A percentile compares a stretch with the other conserved stretches of the same genome.
phyloP scores from a whole-genome alignment of 2,113 vertebrate species.

The Brachyhypopomus gauderio region DNA sequence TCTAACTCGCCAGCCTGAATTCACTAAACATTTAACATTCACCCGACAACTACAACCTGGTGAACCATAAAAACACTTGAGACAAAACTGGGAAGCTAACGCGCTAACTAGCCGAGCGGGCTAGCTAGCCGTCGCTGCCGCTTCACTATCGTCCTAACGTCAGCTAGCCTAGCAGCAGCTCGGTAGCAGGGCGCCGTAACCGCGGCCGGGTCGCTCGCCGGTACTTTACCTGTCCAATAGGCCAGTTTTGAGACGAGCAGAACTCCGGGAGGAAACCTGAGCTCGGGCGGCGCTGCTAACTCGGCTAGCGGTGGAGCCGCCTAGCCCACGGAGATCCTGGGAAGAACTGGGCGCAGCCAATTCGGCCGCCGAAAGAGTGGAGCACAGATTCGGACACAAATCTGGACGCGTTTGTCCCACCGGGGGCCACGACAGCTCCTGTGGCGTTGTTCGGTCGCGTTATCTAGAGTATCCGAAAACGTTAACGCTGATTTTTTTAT shows the following conservation, averaged over 20 bases:
- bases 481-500: conserved; percentile 11
- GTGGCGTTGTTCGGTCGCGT: not conserved
- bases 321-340: conserved; percentile 56
- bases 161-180: not conserved
- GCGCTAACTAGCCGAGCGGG: not conserved
- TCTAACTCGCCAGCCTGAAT: not conserved
- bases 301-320: conserved; percentile 22
- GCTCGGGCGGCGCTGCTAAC: not conserved
- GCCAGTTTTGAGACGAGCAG: conserved; percentile 36
- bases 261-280: conserved; percentile 9
- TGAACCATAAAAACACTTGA: not conserved
- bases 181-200: not conserved
- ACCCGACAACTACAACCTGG: too few species aligned
- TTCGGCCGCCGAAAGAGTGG: conserved; percentile 45
- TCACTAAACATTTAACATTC: not conserved
- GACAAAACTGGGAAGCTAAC: not conserved
- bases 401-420: conserved; percentile 23
- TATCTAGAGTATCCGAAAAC: not conserved
- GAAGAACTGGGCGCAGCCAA: conserved; percentile 42
- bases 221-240: conserved; percentile 56
- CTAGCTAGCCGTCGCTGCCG: not conserved
- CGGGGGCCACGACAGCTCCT: not conserved
- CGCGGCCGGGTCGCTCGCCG: not conserved
- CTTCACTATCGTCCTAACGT: not conserved
- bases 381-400: conserved; percentile 35